phyloP scores from a whole-genome alignment of 1,140 invertebrate genomes.

The Papilio polytes region DNA sequence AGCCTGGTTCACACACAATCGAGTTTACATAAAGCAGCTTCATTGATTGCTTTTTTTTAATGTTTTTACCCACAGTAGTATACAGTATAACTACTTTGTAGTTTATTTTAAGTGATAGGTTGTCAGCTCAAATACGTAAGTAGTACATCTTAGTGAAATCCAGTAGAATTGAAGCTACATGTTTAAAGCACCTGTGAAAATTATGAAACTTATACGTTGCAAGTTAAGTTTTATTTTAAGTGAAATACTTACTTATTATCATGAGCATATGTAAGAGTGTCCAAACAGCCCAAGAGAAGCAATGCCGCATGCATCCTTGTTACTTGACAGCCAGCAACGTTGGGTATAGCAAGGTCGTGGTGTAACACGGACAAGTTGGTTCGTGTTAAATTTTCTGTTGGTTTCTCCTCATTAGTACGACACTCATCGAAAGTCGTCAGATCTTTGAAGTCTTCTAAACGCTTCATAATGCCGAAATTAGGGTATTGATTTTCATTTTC shows the following conservation, averaged over 20 bases:
- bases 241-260: conserved; percentile 85
- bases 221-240: no score
- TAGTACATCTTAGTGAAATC: no score
- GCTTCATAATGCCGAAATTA: conserved; percentile 70
- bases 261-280: conserved; percentile 93
- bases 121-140: no score
- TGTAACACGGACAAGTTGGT: conserved; percentile 86
- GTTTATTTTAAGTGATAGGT: no score
- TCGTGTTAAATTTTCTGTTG: conserved; percentile 59
- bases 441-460: conserved; percentile 75
- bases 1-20: conserved; percentile 50
- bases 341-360: conserved; percentile 92
- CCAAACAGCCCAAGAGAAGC: conserved; percentile 94
- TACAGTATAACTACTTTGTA: no score
- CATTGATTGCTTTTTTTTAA: background rate
- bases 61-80: background rate
- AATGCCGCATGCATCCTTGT: conserved; percentile 94
- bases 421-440: conserved; percentile 67
- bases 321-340: conserved; percentile 87
- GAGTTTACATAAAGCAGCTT: background rate
- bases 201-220: no score
- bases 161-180: no score
- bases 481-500: conserved; percentile 70
- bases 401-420: conserved; percentile 57
- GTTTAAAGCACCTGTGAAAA: no score